These are phyloP conservation scores for Muscidifurax raptorellus DNA, from an alignment of 1,140 invertebrate genomes.

Conservation along the genomic window DNA sequence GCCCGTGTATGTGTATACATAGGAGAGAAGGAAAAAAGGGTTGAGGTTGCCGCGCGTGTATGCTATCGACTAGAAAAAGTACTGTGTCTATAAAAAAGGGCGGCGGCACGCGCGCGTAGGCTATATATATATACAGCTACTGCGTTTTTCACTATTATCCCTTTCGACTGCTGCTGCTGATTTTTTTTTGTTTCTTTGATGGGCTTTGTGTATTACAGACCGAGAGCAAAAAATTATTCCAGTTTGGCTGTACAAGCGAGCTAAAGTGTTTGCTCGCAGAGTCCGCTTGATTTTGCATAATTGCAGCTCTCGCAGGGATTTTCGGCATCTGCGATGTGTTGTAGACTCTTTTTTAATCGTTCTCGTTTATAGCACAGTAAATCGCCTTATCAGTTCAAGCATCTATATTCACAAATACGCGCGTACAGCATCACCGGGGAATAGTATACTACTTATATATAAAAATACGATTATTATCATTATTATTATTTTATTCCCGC, in stretches of 20 bases:
- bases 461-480: too few species aligned
- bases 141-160: not conserved
- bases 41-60: not conserved
- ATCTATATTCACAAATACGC: too few species aligned
- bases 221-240: too few species aligned
- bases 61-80: not conserved
- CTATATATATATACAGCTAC: too few species aligned
- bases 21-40: constrained; percentile 32
- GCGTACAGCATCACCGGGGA: too few species aligned
- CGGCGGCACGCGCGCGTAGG: not conserved
- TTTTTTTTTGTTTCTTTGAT: not conserved
- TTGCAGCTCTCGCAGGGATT: too few species aligned
- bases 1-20: not conserved
- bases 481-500: too few species aligned
- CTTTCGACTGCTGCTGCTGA: not conserved
- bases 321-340: too few species aligned
- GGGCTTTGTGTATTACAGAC: not conserved
- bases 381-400: too few species aligned
- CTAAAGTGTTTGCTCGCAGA: not conserved
- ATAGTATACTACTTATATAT: too few species aligned
- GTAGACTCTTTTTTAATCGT: too few species aligned
- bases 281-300: not conserved
- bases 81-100: not conserved
- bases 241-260: not conserved
- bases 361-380: too few species aligned